phyloP scores from a whole-genome alignment of 2,888 invertebrate genomes.

The Sphecodes monilicornis region DNA sequence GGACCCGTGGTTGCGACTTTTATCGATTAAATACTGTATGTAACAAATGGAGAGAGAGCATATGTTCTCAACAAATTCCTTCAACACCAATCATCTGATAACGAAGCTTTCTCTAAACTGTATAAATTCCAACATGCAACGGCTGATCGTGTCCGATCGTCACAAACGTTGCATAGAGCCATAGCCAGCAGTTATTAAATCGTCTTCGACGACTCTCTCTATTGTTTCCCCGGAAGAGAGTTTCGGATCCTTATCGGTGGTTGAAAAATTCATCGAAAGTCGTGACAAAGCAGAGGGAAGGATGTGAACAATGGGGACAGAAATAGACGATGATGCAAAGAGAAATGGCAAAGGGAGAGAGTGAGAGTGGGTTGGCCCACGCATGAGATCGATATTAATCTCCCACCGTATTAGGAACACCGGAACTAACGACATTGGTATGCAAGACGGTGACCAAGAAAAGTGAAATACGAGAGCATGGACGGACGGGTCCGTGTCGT shows the following conservation, averaged over 20 bases:
- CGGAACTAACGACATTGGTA: conserved; percentile 54
- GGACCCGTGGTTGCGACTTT: too few relatives aligned
- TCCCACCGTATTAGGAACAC: conserved; percentile 51
- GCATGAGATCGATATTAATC: conserved; percentile 58
- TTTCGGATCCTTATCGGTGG: background rate
- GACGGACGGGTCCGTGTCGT: background rate
- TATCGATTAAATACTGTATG: too few relatives aligned
- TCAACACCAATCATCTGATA: too few relatives aligned
- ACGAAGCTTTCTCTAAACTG: background rate
- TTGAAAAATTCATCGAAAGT: conserved; percentile 4
- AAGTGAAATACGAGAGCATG: conserved; percentile 65
- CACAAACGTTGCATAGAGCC: background rate
- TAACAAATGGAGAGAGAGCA: too few relatives aligned
- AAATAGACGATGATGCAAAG: conserved; percentile 41
- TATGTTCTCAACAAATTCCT: too few relatives aligned
- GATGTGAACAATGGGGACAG: background rate
- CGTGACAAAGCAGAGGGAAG: background rate
- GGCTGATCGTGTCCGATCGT: background rate
- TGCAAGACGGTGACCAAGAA: conserved; percentile 58
- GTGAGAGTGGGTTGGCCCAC: conserved; percentile 51
- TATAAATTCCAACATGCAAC: background rate
- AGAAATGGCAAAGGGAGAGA: conserved; percentile 50
- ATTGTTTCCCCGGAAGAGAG: background rate
- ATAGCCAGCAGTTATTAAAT: background rate
- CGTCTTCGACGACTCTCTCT: background rate